A percentile compares a stretch with the other conserved stretches of the same genome.
phyloP scores from a whole-genome alignment of 2,113 vertebrate species.

The Lampris megalopsis region DNA sequence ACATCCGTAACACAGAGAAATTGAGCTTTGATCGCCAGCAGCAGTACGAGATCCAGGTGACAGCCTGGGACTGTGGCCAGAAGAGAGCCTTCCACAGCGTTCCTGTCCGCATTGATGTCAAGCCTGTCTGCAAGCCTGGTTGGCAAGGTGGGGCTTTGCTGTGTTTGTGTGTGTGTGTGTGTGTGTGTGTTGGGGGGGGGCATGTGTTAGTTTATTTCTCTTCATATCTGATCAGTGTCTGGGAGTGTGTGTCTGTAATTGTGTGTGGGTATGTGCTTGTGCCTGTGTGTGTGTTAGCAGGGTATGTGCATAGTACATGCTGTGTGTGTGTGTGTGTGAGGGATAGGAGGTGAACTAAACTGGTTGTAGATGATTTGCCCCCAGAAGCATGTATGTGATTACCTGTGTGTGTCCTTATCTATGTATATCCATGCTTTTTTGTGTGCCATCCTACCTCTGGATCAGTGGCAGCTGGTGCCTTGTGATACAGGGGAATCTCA shows the following conservation, averaged over 20 bases:
- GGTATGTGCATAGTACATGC: too few relatives aligned
- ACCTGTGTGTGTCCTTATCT: background rate
- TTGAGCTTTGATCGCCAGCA: slow-evolving; percentile 90
- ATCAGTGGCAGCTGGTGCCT: too few relatives aligned
- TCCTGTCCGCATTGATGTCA: slow-evolving; percentile 90
- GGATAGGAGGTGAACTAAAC: background rate
- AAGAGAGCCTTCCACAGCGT: slow-evolving; percentile 88
- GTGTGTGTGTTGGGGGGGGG: slow-evolving; percentile 6
- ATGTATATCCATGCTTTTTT: too few relatives aligned
- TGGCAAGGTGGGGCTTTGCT: slow-evolving; percentile 90
- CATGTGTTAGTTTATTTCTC: background rate
- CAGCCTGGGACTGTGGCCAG: slow-evolving; percentile 96
- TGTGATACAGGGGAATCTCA: too few relatives aligned
- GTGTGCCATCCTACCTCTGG: too few relatives aligned
- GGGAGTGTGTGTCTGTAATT: background rate
- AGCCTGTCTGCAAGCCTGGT: slow-evolving; percentile 96
- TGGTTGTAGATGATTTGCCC: too few relatives aligned
- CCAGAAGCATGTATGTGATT: background rate
- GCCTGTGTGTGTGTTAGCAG: slow-evolving; percentile 2
- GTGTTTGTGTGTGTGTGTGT: background rate
- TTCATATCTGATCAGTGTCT: background rate
- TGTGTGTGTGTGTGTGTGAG: slow-evolving; percentile 1
- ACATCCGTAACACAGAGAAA: slow-evolving; percentile 96
- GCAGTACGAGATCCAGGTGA: slow-evolving; percentile 94
- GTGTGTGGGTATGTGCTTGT: background rate